These are phyloP conservation scores for Eidolon dupreanum DNA, from an alignment of 2,797 vertebrate genomes.

Conservation along the genomic window DNA sequence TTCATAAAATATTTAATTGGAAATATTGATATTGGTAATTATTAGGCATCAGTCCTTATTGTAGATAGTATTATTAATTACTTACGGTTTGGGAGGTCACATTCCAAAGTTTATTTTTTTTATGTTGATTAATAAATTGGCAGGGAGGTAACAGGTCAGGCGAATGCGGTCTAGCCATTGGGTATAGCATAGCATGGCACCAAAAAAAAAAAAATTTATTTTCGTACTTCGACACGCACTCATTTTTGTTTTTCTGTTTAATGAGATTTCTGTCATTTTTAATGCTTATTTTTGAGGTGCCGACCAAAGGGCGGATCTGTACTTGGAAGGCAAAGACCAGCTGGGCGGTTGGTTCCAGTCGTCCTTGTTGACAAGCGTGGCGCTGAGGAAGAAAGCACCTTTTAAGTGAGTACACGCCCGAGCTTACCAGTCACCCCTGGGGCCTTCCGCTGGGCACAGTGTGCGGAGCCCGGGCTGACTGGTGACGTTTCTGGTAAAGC, in stretches of 20 bases:
- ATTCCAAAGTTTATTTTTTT: background rate
- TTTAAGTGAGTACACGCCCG: constrained; percentile 89
- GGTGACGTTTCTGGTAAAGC: too few relatives aligned
- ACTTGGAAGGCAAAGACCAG: constrained; percentile 97
- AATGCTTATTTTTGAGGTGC: constrained; percentile 84
- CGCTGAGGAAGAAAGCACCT: constrained; percentile 92
- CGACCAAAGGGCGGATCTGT: constrained; percentile 91
- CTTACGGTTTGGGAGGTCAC: background rate
- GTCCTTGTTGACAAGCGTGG: constrained; percentile 95
- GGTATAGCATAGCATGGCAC: background rate
- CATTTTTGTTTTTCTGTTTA: background rate
- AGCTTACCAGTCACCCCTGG: too few relatives aligned
- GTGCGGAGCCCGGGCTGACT: background rate
- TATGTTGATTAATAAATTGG: background rate
- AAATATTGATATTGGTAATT: background rate
- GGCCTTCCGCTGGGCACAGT: background rate
- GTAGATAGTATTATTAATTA: background rate
- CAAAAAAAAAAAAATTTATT: background rate
- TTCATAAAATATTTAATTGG: background rate
- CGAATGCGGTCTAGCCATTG: background rate
- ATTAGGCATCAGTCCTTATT: background rate
- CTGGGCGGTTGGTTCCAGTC: constrained; percentile 98
- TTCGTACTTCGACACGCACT: background rate
- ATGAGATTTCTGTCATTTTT: background rate
- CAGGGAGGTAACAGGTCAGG: background rate